Conservation (phyloP, 2,888 invertebrate genomes). For the Buathra laborator region DNA sequence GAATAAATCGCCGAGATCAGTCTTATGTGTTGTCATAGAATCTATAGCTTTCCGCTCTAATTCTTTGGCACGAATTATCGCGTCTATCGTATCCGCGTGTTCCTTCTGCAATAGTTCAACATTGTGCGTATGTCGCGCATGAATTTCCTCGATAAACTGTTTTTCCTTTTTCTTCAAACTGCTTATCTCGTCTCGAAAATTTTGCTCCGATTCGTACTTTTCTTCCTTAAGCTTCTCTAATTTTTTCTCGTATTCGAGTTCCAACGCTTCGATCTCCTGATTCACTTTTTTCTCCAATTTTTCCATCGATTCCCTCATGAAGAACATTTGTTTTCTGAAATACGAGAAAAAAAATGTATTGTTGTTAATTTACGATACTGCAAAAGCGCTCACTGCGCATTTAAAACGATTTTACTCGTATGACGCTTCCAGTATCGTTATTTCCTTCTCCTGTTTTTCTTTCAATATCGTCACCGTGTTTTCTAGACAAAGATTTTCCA, state of each 20-base stretch:
- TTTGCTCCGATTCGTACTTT: conserved; percentile 74
- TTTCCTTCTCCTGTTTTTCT: conserved; percentile 81
- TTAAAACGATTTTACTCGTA: conserved; percentile 75
- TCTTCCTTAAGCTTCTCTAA: conserved; percentile 78
- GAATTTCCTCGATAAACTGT: conserved; percentile 75
- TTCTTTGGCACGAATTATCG: conserved; percentile 79
- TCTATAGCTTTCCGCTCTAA: conserved; percentile 78
- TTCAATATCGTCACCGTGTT: conserved; percentile 77
- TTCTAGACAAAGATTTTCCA: conserved; percentile 80
- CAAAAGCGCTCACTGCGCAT: background rate
- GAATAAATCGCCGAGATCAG: conserved; percentile 78
- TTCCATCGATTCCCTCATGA: conserved; percentile 76
- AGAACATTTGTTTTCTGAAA: conserved; percentile 78
- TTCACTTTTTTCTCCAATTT: conserved; percentile 78
- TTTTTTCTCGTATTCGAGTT: conserved; percentile 77
- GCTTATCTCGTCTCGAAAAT: conserved; percentile 77
- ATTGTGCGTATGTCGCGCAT: conserved; percentile 76
- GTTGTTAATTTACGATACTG: background rate
- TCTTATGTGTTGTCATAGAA: conserved; percentile 75
- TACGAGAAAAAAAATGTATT: conserved; percentile 29
- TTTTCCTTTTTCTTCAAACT: conserved; percentile 72
- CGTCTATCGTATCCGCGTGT: conserved; percentile 79
- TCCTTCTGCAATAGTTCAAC: conserved; percentile 79
- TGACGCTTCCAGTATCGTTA: conserved; percentile 79
- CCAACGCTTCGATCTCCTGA: conserved; percentile 77